phyloP scores from a whole-genome alignment of 1,140 invertebrate genomes.

The Zaprionus taronus region DNA sequence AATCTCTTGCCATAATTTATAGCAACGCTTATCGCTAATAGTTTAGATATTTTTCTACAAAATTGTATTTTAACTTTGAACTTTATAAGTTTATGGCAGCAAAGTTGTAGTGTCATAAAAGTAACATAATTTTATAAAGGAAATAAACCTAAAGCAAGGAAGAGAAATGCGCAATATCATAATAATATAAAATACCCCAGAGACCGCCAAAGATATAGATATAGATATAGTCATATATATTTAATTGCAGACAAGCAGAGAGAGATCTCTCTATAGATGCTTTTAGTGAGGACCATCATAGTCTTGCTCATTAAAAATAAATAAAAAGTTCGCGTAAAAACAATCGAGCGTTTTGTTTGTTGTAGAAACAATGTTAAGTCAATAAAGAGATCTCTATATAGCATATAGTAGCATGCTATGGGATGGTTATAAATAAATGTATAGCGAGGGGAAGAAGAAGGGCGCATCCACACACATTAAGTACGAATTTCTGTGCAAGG shows the following conservation, averaged over 20 bases:
- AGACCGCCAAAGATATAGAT: conserved; percentile 19
- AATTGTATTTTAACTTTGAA: not conserved
- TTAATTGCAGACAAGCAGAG: conserved; percentile 37
- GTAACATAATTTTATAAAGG: conserved; percentile 54
- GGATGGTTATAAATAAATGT: conserved; percentile 16
- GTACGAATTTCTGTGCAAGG: conserved; percentile 52
- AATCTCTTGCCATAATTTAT: conserved; percentile 1
- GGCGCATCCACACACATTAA: conserved; percentile 37
- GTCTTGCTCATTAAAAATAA: conserved; percentile 72
- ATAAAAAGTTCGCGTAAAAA: conserved; percentile 79
- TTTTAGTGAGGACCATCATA: not conserved
- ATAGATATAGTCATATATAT: conserved; percentile 41
- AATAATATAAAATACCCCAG: conserved; percentile 40
- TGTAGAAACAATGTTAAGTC: conserved; percentile 80
- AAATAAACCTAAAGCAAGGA: conserved; percentile 56
- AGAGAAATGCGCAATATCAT: conserved; percentile 37
- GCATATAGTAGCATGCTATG: not conserved
- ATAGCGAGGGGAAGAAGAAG: conserved; percentile 5
- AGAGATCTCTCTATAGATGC: conserved; percentile 7
- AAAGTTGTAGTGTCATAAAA: conserved; percentile 40
- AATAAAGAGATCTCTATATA: conserved; percentile 66
- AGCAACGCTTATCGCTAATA: not conserved
- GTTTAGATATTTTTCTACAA: not conserved
- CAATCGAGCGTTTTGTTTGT: conserved; percentile 75
- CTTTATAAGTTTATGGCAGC: conserved; percentile 43